Percentiles rank a stretch among this genome's conserved stretches.
phyloP scores from a whole-genome alignment of 2,113 vertebrate genomes.

The Daubentonia madagascariensis region DNA sequence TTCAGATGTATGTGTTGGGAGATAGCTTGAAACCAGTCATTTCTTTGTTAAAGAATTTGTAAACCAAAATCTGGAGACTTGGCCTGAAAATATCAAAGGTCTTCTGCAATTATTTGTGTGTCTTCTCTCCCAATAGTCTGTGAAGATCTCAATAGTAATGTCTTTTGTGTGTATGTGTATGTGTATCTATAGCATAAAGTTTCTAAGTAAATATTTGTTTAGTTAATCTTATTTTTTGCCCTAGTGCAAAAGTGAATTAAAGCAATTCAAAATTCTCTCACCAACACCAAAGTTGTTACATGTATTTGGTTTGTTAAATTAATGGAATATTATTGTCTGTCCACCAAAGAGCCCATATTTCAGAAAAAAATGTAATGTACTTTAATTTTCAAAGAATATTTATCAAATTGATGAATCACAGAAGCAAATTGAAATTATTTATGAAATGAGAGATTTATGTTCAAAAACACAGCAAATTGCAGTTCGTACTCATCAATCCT shows the following conservation, averaged over 20 bases:
- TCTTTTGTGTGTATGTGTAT: neutral
- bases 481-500: constrained; percentile 30
- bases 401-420: neutral
- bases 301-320: neutral
- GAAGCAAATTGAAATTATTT: constrained; percentile 55
- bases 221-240: neutral
- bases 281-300: neutral
- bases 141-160: neutral
- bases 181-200: neutral
- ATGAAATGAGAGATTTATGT: constrained; percentile 51
- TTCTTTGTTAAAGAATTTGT: neutral
- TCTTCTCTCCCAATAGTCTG: neutral
- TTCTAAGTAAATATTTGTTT: neutral
- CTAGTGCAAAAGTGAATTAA: neutral
- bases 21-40: neutral
- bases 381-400: constrained; percentile 30
- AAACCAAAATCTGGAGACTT: neutral
- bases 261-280: neutral
- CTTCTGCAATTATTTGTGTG: neutral
- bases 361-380: neutral
- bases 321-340: neutral
- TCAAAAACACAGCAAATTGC: constrained; percentile 24
- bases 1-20: neutral
- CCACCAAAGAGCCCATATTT: neutral
- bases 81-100: neutral